Evolutionary conservation across 2,888 invertebrate genomes (phyloP).

Genomic region (Volucella inanis): DNA sequence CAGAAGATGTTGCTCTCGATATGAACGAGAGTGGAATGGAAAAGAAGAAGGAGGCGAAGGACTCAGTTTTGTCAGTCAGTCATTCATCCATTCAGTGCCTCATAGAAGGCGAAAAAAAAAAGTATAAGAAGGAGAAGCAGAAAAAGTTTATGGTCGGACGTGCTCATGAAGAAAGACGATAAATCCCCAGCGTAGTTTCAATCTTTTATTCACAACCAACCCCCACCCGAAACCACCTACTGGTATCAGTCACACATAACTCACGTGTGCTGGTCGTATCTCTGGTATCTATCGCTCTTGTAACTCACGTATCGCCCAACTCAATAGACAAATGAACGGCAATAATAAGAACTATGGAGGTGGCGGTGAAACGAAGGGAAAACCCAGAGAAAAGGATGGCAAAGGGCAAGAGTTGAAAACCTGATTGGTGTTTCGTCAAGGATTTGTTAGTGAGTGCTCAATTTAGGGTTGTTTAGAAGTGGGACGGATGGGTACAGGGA

Average conservation of each 20-base stretch:
- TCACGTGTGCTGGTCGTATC: neutral
- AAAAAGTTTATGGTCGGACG: slow-evolving; percentile 71
- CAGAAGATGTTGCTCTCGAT: slow-evolving; percentile 49
- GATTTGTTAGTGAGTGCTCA: slow-evolving; percentile 53
- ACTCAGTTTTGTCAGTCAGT: slow-evolving; percentile 61
- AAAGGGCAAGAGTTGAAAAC: slow-evolving; percentile 69
- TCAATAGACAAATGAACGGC: slow-evolving; percentile 40
- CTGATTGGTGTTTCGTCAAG: slow-evolving; percentile 56
- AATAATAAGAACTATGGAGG: slow-evolving; percentile 26
- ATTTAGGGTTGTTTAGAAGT: slow-evolving; percentile 39
- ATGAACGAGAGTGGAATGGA: neutral
- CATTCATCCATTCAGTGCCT: slow-evolving; percentile 53
- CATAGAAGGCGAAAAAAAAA: slow-evolving; percentile 18
- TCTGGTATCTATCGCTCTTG: neutral
- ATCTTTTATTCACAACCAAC: slow-evolving; percentile 2
- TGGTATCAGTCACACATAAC: slow-evolving; percentile 1
- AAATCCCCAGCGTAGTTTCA: slow-evolving; percentile 61
- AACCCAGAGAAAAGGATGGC: neutral
- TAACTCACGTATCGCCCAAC: neutral
- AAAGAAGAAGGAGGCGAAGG: neutral
- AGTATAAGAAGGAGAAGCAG: slow-evolving; percentile 17
- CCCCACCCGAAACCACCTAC: neutral
- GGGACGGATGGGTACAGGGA: neutral
- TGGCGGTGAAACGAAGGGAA: neutral
- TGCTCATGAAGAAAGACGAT: slow-evolving; percentile 73